These are phyloP conservation scores for Phyllostomus hastatus DNA, from an alignment of 2,113 vertebrate species.

Conservation along the genomic window DNA sequence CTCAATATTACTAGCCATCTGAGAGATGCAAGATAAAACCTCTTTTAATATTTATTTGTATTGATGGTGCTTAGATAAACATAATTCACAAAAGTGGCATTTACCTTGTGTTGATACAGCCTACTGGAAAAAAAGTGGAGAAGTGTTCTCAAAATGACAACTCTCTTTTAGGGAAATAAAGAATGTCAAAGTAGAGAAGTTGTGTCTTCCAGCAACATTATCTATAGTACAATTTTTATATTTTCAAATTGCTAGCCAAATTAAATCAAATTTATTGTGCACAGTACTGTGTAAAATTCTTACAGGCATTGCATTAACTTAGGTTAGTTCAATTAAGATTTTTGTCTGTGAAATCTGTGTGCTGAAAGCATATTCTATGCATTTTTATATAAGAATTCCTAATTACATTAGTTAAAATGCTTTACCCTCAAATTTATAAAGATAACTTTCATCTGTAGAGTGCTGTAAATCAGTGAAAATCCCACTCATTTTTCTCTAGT, in stretches of 20 bases:
- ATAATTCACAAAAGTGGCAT: neutral
- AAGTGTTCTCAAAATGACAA: neutral
- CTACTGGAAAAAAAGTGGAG: neutral
- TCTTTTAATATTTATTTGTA: neutral
- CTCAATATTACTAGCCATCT: no score
- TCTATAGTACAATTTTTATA: neutral
- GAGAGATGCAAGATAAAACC: no score
- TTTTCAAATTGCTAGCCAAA: neutral
- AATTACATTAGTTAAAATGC: neutral
- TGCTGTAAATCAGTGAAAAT: neutral
- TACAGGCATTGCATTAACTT: neutral
- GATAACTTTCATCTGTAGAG: neutral
- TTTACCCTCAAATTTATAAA: neutral
- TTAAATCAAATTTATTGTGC: neutral
- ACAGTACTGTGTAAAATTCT: neutral
- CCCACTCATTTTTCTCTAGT: neutral
- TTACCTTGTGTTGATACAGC: neutral
- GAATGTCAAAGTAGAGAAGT: neutral
- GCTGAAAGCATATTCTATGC: neutral
- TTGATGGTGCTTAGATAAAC: neutral
- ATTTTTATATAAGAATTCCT: neutral
- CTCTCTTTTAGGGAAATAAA: neutral
- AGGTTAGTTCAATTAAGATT: neutral
- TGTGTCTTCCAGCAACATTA: neutral
- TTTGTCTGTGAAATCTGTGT: neutral